Percentiles rank a stretch among this genome's conserved stretches.
These are phyloP conservation scores for Camponotus vicinus DNA, from an alignment of 1,140 invertebrate genomes.

Conservation along the genomic window DNA sequence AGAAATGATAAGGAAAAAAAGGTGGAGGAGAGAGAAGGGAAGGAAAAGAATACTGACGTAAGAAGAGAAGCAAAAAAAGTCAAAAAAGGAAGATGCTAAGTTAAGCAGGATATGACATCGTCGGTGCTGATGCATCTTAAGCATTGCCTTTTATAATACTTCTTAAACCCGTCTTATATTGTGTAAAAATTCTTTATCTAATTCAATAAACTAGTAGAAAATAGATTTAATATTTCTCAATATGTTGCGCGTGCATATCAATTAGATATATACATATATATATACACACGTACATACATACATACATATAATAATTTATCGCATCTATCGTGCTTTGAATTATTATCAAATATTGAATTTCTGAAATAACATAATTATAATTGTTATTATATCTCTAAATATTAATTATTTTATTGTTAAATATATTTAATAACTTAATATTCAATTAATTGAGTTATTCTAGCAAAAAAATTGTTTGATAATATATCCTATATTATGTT, in stretches of 20 bases:
- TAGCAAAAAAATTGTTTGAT: background rate
- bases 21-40: constrained; percentile 18
- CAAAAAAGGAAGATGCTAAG: constrained; percentile 47
- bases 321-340: background rate
- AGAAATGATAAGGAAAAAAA: background rate
- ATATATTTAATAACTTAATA: background rate
- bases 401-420: background rate
- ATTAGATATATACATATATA: background rate
- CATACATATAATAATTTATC: background rate
- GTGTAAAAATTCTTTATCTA: constrained; percentile 4
- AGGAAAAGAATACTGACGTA: constrained; percentile 42
- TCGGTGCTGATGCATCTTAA: background rate
- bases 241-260: background rate
- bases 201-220: background rate
- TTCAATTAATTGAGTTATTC: background rate
- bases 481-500: background rate
- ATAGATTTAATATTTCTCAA: background rate
- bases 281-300: too few species aligned
- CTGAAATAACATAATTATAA: background rate
- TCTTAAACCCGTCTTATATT: constrained; percentile 32
- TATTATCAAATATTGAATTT: constrained; percentile 13
- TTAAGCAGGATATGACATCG: constrained; percentile 39
- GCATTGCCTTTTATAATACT: background rate
- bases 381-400: too few species aligned
- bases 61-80: constrained; percentile 20